These are phyloP conservation scores for Ichneumoninae sp. DNA, from an alignment of 2,888 invertebrate species.

Conservation along the genomic window DNA sequence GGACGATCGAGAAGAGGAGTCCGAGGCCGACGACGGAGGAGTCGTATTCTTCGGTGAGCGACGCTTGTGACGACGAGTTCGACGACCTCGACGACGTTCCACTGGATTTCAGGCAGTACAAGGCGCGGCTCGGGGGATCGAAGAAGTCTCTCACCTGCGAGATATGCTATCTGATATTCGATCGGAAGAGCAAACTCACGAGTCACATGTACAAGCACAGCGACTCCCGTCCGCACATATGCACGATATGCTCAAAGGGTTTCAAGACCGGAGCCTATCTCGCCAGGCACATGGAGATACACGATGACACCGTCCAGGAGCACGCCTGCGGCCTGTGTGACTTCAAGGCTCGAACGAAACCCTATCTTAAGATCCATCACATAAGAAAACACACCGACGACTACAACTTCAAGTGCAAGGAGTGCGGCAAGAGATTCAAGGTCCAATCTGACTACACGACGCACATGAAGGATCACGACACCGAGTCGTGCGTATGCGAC, in stretches of 20 bases:
- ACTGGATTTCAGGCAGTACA: constrained; percentile 71
- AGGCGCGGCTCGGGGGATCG: constrained; percentile 44
- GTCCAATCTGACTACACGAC: constrained; percentile 85
- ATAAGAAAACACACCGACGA: constrained; percentile 80
- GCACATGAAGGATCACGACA: constrained; percentile 84
- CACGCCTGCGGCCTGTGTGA: constrained; percentile 78
- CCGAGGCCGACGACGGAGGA: constrained; percentile 14
- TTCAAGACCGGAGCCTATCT: constrained; percentile 79
- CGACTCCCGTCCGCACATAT: constrained; percentile 79
- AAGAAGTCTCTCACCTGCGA: constrained; percentile 76
- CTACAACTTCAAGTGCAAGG: constrained; percentile 86
- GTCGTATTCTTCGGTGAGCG: constrained; percentile 16
- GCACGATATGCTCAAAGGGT: constrained; percentile 76
- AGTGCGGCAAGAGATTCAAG: constrained; percentile 86
- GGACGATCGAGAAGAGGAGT: constrained; percentile 28
- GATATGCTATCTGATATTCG: constrained; percentile 77
- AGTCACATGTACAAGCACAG: constrained; percentile 80
- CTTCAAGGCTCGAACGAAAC: constrained; percentile 79
- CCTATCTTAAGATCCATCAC: constrained; percentile 80
- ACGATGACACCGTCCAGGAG: constrained; percentile 75
- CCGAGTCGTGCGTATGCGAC: constrained; percentile 80
- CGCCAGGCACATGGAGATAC: constrained; percentile 79
- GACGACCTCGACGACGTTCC: constrained; percentile 76
- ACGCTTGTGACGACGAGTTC: constrained; percentile 48
- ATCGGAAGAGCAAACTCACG: constrained; percentile 77